Evolutionary conservation across 2,888 invertebrate species (phyloP).

Genomic region (Cerceris ruficornis): DNA sequence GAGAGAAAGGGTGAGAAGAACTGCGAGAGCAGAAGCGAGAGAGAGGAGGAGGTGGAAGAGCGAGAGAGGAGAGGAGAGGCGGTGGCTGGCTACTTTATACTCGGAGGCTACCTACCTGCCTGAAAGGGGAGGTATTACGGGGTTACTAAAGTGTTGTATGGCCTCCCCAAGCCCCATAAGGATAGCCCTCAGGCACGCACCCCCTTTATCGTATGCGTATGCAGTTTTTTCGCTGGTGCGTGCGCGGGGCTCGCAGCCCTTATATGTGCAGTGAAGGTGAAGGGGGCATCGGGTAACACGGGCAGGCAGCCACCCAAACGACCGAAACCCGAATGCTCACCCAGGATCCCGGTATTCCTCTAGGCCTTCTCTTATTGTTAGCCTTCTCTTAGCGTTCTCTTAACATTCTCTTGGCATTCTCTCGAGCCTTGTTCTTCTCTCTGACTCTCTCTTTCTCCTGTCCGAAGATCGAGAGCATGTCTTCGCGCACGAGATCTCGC

Average conservation of each 20-base stretch:
- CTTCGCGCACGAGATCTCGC: neutral
- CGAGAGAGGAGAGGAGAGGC: constrained; percentile 23
- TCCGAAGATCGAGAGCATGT: neutral
- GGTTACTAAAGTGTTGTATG: constrained; percentile 81
- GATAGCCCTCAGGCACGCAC: constrained; percentile 74
- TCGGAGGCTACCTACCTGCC: constrained; percentile 58
- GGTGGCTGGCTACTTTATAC: constrained; percentile 66
- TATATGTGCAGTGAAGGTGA: constrained; percentile 80
- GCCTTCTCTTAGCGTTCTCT: no score
- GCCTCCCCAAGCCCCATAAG: constrained; percentile 79
- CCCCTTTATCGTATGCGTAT: constrained; percentile 78
- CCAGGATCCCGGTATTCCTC: constrained; percentile 47
- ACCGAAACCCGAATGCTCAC: constrained; percentile 69
- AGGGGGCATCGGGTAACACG: constrained; percentile 81
- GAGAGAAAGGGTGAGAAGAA: neutral
- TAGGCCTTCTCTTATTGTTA: no score
- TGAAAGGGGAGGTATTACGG: constrained; percentile 77
- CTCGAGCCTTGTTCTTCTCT: neutral
- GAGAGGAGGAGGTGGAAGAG: neutral
- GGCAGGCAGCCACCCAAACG: constrained; percentile 74
- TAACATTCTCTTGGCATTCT: no score
- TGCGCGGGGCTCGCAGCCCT: constrained; percentile 78
- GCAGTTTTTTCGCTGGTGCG: constrained; percentile 75
- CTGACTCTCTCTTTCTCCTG: neutral
- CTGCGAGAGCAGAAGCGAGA: neutral